These are phyloP conservation scores for Avahi laniger DNA, from an alignment of 2,797 vertebrate genomes.

Conservation along the genomic window DNA sequence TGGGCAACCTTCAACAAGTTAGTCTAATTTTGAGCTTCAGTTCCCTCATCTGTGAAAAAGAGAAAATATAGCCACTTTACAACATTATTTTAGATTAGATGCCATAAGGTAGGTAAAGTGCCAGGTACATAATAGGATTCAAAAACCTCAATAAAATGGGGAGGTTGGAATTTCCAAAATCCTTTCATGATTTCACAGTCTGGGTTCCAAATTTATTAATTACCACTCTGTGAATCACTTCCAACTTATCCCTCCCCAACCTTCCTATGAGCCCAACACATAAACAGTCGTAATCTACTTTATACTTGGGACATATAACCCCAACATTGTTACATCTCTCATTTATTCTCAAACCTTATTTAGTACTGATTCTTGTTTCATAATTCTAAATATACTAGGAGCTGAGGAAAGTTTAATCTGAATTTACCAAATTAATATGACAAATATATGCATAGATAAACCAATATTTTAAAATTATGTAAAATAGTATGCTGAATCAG, in stretches of 20 bases:
- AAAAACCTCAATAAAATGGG: slow-evolving; percentile 9
- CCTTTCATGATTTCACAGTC: slow-evolving; percentile 43
- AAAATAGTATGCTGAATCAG: slow-evolving; percentile 4
- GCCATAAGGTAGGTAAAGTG: slow-evolving; percentile 2
- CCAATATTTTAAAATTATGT: slow-evolving; percentile 49
- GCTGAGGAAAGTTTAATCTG: slow-evolving; percentile 31
- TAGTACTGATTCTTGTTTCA: slow-evolving; percentile 44
- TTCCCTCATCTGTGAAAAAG: slow-evolving; percentile 47
- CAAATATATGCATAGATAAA: not conserved
- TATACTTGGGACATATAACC: not conserved
- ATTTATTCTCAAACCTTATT: slow-evolving; percentile 44
- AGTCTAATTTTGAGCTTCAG: slow-evolving; percentile 27
- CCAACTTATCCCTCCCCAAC: not conserved
- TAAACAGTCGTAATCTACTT: slow-evolving; percentile 6
- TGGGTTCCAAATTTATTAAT: slow-evolving; percentile 26
- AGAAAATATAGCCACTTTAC: slow-evolving; percentile 14
- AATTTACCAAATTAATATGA: slow-evolving; percentile 50
- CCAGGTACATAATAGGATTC: not conserved
- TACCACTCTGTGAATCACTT: not conserved
- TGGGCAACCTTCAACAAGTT: slow-evolving; percentile 4
- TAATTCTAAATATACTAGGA: slow-evolving; percentile 40
- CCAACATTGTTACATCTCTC: not conserved
- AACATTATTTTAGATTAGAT: slow-evolving; percentile 51
- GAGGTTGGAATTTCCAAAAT: slow-evolving; percentile 45
- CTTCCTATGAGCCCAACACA: not conserved